phyloP scores from a whole-genome alignment of 2,888 invertebrate genomes.

The Leptothorax acervorum region DNA sequence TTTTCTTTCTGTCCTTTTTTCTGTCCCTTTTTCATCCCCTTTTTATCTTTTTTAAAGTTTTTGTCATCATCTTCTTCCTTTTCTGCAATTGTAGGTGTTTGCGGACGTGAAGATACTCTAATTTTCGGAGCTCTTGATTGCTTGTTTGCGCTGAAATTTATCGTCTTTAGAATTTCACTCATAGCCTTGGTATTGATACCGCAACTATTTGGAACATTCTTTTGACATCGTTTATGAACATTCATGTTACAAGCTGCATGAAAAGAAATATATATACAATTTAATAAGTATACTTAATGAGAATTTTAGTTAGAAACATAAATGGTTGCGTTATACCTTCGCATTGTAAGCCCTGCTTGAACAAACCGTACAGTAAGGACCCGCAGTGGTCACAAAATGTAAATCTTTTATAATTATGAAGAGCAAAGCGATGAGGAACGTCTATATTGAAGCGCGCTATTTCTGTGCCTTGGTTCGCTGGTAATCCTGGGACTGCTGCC shows the following conservation, averaged over 20 bases:
- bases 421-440: constrained; percentile 98
- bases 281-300: background rate
- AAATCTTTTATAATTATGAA: constrained; percentile 98
- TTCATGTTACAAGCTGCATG: constrained; percentile 96
- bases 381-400: constrained; percentile 99
- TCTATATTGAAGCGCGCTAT: constrained; percentile 98
- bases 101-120: constrained; percentile 70
- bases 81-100: constrained; percentile 67
- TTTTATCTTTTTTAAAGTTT: constrained; percentile 10
- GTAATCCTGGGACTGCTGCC: constrained; percentile 73
- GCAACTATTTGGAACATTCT: constrained; percentile 99
- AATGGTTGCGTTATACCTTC: constrained; percentile 88
- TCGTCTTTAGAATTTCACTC: constrained; percentile 96
- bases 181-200: constrained; percentile 98
- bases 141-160: constrained; percentile 97
- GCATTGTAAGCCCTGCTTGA: constrained; percentile 98
- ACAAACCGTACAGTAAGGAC: constrained; percentile 97
- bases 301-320: background rate
- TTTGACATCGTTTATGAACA: constrained; percentile 99
- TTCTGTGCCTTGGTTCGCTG: constrained; percentile 88
- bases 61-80: constrained; percentile 55
- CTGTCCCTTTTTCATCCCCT: constrained; percentile 10
- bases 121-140: constrained; percentile 87
- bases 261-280: constrained; percentile 47
- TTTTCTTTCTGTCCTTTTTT: constrained; percentile 17